A percentile compares a stretch with the other conserved stretches of the same genome.
These are phyloP conservation scores for Polymixis lichenea DNA, from an alignment of 2,888 invertebrate genomes.

Conservation along the genomic window DNA sequence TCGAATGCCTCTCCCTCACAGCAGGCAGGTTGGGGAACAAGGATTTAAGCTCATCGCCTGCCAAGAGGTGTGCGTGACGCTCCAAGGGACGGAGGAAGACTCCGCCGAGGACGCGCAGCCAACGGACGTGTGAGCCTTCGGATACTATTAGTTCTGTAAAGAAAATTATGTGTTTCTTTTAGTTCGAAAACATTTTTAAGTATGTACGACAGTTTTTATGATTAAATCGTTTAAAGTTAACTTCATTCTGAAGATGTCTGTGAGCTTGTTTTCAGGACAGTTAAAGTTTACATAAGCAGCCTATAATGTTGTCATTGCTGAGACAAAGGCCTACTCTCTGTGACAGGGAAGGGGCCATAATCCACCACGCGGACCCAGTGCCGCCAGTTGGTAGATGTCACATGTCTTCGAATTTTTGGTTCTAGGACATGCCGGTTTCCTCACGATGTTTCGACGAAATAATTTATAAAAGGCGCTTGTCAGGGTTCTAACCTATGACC, in stretches of 20 bases:
- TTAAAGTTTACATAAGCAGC: not conserved
- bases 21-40: conserved; percentile 96
- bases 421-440: no score
- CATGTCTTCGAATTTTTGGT: no score
- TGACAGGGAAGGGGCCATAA: no score
- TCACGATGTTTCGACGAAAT: no score
- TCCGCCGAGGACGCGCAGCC: conserved; percentile 95
- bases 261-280: not conserved
- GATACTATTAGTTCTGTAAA: conserved; percentile 94
- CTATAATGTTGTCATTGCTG: no score
- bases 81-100: conserved; percentile 95
- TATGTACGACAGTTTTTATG: no score
- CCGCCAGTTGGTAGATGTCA: no score
- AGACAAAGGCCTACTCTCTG: no score
- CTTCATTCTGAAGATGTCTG: not conserved
- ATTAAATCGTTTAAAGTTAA: not conserved
- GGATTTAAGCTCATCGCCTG: conserved; percentile 93
- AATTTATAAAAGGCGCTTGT: no score
- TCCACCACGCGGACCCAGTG: no score
- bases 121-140: conserved; percentile 96
- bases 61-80: conserved; percentile 91
- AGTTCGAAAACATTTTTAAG: no score
- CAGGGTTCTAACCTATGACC: no score
- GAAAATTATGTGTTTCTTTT: not conserved
- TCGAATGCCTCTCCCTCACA: conserved; percentile 90